phyloP scores from a whole-genome alignment of 2,888 invertebrate genomes.

The Drosophila cyrtoloma region DNA sequence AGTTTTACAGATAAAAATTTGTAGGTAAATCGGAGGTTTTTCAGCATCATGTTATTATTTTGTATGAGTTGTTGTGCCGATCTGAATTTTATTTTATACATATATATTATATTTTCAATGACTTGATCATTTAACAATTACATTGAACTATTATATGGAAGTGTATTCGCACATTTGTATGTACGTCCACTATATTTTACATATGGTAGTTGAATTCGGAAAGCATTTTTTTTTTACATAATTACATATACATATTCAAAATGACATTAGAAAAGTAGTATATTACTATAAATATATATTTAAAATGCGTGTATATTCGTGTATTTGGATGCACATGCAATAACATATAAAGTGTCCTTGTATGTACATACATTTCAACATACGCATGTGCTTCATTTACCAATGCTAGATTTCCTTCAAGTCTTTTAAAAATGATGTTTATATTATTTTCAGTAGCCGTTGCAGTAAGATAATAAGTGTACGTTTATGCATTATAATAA shows the following conservation, averaged over 20 bases:
- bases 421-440: constrained; percentile 30
- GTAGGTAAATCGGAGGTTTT: constrained; percentile 68
- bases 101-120: constrained; percentile 15
- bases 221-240: constrained; percentile 7
- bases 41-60: constrained; percentile 60
- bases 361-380: constrained; percentile 7
- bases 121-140: constrained; percentile 27
- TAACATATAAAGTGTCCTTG: constrained; percentile 3
- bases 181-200: constrained; percentile 18
- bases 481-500: constrained; percentile 9
- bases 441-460: constrained; percentile 11
- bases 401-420: constrained; percentile 8
- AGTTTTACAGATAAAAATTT: constrained; percentile 31
- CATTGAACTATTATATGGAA: constrained; percentile 30
- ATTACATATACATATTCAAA: constrained; percentile 32
- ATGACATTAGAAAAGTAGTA: constrained; percentile 32
- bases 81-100: constrained; percentile 28
- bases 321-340: constrained; percentile 11
- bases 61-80: constrained; percentile 26
- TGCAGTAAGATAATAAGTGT: constrained; percentile 37
- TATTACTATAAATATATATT: constrained; percentile 35
- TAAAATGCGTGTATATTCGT: constrained; percentile 28
- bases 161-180: constrained; percentile 15
- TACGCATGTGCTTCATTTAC: background rate
- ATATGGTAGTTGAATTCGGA: background rate